phyloP scores from a whole-genome alignment of 2,888 invertebrate genomes.

The Sympetrum striolatum region DNA sequence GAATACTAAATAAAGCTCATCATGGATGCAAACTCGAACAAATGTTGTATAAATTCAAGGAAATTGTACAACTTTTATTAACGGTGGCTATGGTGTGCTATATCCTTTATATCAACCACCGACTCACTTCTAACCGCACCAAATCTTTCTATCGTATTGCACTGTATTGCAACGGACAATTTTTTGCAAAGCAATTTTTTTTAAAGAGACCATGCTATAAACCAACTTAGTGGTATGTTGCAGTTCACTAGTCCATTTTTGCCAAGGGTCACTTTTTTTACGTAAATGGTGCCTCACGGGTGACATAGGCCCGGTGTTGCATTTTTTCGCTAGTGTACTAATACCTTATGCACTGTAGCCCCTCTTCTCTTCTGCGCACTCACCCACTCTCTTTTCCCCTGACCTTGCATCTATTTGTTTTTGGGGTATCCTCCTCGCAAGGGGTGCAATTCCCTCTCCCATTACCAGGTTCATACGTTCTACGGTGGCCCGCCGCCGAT shows the following conservation, averaged over 20 bases:
- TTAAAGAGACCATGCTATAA: background rate
- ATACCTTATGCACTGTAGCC: background rate
- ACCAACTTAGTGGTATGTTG: background rate
- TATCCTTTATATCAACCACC: background rate
- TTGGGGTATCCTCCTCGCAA: conserved; percentile 40
- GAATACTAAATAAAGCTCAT: background rate
- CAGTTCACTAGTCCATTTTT: background rate
- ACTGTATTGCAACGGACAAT: background rate
- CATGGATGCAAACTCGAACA: background rate
- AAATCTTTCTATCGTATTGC: background rate
- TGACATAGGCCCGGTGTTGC: background rate
- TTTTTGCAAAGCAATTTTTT: background rate
- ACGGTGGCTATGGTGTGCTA: conserved; percentile 10
- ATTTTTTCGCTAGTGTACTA: background rate
- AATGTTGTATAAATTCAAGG: background rate
- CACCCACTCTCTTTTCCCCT: conserved; percentile 38
- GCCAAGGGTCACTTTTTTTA: background rate
- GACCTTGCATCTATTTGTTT: conserved; percentile 44
- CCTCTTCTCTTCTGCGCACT: conserved; percentile 6
- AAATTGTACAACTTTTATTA: background rate
- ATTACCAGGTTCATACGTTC: conserved; percentile 77
- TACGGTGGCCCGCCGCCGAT: conserved; percentile 65
- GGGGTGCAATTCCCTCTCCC: conserved; percentile 45
- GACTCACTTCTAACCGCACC: conserved; percentile 1
- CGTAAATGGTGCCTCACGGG: background rate